These are phyloP conservation scores for Cephalopterus ornatus DNA, from an alignment of 2,113 vertebrate species.

Conservation along the genomic window DNA sequence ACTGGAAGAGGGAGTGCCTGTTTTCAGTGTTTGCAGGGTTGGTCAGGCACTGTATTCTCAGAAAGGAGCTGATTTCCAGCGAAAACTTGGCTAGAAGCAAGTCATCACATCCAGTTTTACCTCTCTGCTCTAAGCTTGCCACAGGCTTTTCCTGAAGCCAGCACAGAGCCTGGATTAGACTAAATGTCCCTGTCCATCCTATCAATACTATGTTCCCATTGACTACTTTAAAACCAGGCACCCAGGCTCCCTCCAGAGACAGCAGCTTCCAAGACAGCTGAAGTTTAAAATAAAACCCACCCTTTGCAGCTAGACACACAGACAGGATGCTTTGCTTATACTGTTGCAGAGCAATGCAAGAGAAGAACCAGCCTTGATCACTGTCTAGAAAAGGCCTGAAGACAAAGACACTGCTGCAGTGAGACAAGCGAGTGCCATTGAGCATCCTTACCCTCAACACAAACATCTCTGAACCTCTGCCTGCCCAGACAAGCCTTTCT, in stretches of 20 bases:
- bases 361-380: neutral
- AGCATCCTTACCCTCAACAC: neutral
- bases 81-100: neutral
- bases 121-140: neutral
- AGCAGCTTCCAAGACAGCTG: neutral
- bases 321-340: neutral
- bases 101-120: neutral
- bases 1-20: conserved; percentile 15
- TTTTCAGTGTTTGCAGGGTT: neutral
- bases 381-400: neutral
- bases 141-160: neutral
- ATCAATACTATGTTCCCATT: neutral
- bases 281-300: neutral
- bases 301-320: neutral
- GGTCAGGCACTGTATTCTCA: neutral
- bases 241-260: neutral
- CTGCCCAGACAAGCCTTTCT: neutral
- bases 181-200: neutral
- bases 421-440: neutral
- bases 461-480: neutral
- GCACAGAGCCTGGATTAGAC: neutral
- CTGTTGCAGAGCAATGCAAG: neutral
- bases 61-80: neutral
- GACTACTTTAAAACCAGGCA: neutral
- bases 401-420: neutral